Conservation (phyloP, 2,113 vertebrate species). For the Actenoides lindsayi region DNA sequence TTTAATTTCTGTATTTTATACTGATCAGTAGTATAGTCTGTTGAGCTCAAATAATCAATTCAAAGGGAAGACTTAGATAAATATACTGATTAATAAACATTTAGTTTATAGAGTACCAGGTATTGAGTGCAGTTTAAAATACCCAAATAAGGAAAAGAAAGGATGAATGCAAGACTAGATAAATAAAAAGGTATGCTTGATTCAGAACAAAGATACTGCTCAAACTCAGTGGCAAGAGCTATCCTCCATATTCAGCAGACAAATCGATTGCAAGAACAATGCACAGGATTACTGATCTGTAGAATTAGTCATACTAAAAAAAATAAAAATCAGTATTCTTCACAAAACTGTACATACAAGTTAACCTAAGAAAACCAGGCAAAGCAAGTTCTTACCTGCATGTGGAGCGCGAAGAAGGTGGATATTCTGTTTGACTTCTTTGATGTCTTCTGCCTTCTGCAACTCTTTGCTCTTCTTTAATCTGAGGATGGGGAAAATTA, state of each 20-base stretch:
- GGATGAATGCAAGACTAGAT: neutral
- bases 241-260: neutral
- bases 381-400: slow-evolving; percentile 79
- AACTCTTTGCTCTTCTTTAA: slow-evolving; percentile 93
- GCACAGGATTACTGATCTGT: neutral
- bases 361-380: neutral
- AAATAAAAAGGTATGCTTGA: neutral
- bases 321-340: neutral
- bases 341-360: neutral
- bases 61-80: neutral
- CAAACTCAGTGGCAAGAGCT: neutral
- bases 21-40: neutral
- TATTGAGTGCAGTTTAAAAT: neutral
- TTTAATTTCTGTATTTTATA: neutral
- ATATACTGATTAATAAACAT: neutral
- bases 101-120: neutral
- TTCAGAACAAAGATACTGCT: neutral
- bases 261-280: neutral
- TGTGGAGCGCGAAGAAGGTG: slow-evolving; percentile 94
- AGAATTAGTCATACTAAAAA: neutral
- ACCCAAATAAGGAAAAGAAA: neutral
- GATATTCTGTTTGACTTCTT: slow-evolving; percentile 95
- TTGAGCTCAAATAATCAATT: neutral
- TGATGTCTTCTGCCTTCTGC: slow-evolving; percentile 90
- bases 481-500: slow-evolving; percentile 58